Evolutionary conservation across 2,888 invertebrate genomes (phyloP), one percentile per base, ranked within the genome.

Genomic region (Chloroclystis v-ata): DNA sequence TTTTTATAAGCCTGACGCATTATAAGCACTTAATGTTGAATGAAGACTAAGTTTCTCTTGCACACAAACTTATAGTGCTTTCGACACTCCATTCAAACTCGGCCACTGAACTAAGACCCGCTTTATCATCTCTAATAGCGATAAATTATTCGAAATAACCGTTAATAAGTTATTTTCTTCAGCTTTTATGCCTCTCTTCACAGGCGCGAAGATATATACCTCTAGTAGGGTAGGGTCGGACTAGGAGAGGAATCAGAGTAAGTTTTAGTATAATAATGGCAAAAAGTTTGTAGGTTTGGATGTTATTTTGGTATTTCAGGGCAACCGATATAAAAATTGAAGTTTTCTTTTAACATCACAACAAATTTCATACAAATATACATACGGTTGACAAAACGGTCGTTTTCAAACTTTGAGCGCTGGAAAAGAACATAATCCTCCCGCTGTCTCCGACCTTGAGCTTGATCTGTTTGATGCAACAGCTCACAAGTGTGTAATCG

Each of bases 131-230:
- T 26, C 39, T 51, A 44, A 41, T 47, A 47, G 50, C 38, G 50
- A 49, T 50, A 53, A 53, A 54, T 60, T 56, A 57, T 56, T 53
- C 52, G 57, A 54, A 57, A 52, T 53, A 52, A 56, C 53, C 54
- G 51, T 52, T 59, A 57, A 56, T 56, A 54, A 54, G 56, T 54
- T 49, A 57, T 54, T 57, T 56, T 53, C 49, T 53, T 47, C 45
- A 55, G 51, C 57, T 52, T 56, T 57, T 48, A 57, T 47, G 47
- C 44, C 49, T 43, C 42, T 46, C 51, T 51, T 51, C 51, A 42
- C 11, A 33, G 43, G 37, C 51, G 38, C 49, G 39, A 37, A 49
- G 52, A 56, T 47, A 53, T 59, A 61, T 60, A 56, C 60, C 51
- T 50, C 46, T 42, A 12, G 10, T 13, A 10, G 9, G 43, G 47